Base-by-base conservation (phyloP, 2,797 vertebrate genomes). In the Chiloscyllium punctatum region DNA sequence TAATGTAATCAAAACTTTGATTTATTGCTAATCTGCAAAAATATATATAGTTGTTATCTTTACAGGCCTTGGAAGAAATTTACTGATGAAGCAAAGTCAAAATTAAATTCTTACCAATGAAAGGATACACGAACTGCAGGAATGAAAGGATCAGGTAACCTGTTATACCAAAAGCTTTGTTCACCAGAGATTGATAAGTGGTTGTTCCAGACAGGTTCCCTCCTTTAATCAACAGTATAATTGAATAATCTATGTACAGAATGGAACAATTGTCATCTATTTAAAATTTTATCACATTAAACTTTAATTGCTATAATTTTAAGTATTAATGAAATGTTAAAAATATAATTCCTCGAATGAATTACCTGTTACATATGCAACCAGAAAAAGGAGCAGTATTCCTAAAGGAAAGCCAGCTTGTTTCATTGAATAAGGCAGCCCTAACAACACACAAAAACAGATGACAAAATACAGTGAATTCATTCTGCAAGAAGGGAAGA, bases 111-210 rank as follows among this genome's bases (percentile, higher is more conserved):
- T 98, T 98, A 99, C 99, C 99, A 96, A 99, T 99, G 96, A 99
- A 99, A 95, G 99, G 99, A 97, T 99, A 99, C 95, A 99, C 97
- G 97, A 99, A 99, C 96, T 99, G 99, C 90, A 99, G 98, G 96
- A 94, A 96, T 95, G 99, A 99, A 94, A 99, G 97, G 96, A 99
- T 96, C 82, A 99, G 95, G 96, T 98, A 99, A 96, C 99, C 99
- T 48, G 97, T 97, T 96, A 98, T 97, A 94, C 99, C 99, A 3
- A 99, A 99, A 0, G 98, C 98, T 97, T 97, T 98, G 96, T 96
- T 98, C 95, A 99, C 98, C 96, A 99, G 97, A 15, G 98, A 98
- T 96, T 99, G 99, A 97, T 99, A 99, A 95, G 98, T 99, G 96
- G 97, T 97, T 27, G 98, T 98, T 96, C 97, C 98, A 82, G 99